A percentile compares a stretch with the other conserved stretches of the same genome.
Evolutionary conservation across 2,797 vertebrate genomes (phyloP).

Genomic region (Rhynchotus rufescens): DNA sequence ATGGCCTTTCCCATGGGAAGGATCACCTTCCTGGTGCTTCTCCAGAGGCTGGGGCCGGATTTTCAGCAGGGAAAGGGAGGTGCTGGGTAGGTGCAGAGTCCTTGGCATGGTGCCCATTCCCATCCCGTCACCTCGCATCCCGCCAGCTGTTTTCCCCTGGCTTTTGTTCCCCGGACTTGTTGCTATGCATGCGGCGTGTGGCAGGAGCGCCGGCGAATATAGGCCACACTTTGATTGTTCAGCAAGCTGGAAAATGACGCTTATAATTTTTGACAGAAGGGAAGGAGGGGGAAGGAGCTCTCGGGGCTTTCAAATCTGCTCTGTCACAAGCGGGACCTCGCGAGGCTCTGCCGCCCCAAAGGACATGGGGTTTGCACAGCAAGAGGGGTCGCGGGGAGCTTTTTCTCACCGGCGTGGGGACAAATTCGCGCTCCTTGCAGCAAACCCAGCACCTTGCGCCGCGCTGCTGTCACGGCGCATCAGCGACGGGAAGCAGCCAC

Average conservation of each 20-base stretch:
- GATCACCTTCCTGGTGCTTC: too few relatives aligned
- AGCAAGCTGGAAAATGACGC: slow-evolving; percentile 77
- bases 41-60: too few relatives aligned
- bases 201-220: slow-evolving; percentile 73
- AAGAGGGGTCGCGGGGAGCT: slow-evolving; percentile 40
- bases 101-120: too few relatives aligned
- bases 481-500: background rate
- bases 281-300: slow-evolving; percentile 62
- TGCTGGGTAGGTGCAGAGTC: too few relatives aligned
- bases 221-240: slow-evolving; percentile 79
- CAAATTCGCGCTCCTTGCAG: background rate
- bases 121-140: background rate
- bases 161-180: slow-evolving; percentile 75
- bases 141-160: slow-evolving; percentile 55
- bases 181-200: slow-evolving; percentile 74
- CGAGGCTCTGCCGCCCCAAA: slow-evolving; percentile 32
- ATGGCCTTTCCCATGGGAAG: background rate
- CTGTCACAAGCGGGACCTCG: slow-evolving; percentile 71
- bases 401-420: slow-evolving; percentile 11
- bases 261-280: slow-evolving; percentile 77
- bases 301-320: slow-evolving; percentile 69
- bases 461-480: background rate
- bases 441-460: background rate
- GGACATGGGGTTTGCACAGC: slow-evolving; percentile 50
- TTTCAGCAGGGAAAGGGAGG: too few relatives aligned